A percentile compares a stretch with the other conserved stretches of the same genome.
phyloP scores from a whole-genome alignment of 2,113 vertebrate species.

The Lonchura striata region DNA sequence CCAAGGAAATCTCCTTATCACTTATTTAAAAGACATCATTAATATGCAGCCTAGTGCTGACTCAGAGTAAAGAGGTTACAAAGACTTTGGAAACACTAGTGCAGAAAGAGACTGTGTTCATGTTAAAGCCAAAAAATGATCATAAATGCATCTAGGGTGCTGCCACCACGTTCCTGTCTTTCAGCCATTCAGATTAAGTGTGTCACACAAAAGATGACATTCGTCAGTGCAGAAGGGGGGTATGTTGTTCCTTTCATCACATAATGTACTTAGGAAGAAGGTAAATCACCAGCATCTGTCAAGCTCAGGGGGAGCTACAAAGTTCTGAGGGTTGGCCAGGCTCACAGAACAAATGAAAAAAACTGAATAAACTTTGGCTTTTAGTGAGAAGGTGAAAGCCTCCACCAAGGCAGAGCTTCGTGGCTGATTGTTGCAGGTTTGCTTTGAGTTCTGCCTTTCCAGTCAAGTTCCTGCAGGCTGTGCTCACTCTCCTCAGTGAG shows the following conservation, averaged over 20 bases:
- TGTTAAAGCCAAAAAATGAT: background rate
- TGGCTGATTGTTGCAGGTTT: background rate
- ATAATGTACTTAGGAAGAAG: background rate
- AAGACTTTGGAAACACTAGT: background rate
- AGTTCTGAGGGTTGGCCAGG: background rate
- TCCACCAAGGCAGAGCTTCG: background rate
- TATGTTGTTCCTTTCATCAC: background rate
- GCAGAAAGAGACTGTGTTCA: background rate
- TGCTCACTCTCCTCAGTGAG: background rate
- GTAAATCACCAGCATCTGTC: background rate
- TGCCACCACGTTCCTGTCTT: background rate
- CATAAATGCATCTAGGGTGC: background rate
- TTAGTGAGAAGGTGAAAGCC: background rate
- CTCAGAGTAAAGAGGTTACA: background rate
- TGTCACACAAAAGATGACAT: background rate
- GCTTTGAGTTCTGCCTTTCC: background rate
- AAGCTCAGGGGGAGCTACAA: background rate
- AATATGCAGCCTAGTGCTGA: background rate
- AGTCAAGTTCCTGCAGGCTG: background rate
- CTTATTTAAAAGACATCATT: background rate
- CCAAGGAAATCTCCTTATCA: background rate
- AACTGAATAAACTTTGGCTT: background rate
- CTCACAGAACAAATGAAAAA: background rate
- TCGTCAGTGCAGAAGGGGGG: background rate
- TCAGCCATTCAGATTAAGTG: background rate